Evolutionary conservation across 2,113 vertebrate genomes (phyloP).

Genomic region (Eulacestoma nigropectus): DNA sequence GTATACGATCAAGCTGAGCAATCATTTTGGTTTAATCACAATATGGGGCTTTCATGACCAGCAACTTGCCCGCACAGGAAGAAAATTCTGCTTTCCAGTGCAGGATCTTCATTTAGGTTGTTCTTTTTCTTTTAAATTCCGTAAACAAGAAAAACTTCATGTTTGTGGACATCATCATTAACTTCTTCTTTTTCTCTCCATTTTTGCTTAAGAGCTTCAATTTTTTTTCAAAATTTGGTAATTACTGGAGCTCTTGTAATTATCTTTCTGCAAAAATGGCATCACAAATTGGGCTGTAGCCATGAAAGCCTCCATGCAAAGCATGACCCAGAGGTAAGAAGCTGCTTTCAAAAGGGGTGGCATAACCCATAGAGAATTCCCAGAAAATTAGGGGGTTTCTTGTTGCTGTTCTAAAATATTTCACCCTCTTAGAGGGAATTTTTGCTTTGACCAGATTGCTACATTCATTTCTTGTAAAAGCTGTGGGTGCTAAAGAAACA

Average conservation of each 20-base stretch:
- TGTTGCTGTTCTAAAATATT: neutral
- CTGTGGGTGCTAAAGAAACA: neutral
- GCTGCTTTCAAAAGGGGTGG: constrained; percentile 61
- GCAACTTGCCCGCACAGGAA: neutral
- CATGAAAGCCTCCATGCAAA: constrained; percentile 68
- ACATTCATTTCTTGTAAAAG: neutral
- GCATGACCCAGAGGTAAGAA: constrained; percentile 45
- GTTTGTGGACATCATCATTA: neutral
- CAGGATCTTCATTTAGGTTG: neutral
- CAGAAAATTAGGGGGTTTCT: constrained; percentile 11
- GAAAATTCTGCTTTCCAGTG: neutral
- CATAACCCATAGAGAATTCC: neutral
- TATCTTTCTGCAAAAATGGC: constrained; percentile 39
- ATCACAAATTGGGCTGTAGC: constrained; percentile 2
- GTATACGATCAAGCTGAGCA: neutral
- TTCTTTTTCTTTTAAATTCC: neutral
- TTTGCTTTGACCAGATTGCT: neutral
- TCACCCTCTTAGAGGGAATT: neutral
- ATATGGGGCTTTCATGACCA: constrained; percentile 64
- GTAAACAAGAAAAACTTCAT: neutral
- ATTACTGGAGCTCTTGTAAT: neutral
- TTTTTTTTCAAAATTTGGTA: neutral
- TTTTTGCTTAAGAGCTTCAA: constrained; percentile 10
- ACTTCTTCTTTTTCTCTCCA: neutral
- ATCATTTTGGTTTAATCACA: constrained; percentile 26